These are phyloP conservation scores for Oryctes rhinoceros DNA, from an alignment of 1,140 invertebrate species.

Conservation along the genomic window DNA sequence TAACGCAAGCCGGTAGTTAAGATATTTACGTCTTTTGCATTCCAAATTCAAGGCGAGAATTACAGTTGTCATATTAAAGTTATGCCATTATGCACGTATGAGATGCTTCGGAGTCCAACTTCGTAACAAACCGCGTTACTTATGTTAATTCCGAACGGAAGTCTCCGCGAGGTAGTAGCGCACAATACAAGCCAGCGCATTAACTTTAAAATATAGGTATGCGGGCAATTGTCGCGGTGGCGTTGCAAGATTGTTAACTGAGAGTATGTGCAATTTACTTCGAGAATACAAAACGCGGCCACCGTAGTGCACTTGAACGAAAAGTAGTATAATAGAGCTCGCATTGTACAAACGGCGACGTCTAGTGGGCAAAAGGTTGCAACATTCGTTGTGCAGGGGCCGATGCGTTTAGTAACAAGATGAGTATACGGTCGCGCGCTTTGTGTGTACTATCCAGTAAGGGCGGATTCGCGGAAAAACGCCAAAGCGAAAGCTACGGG, in stretches of 20 bases:
- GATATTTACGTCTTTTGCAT: background rate
- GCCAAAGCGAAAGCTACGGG: no score
- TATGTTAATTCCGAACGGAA: constrained; percentile 14
- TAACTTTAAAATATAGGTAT: constrained; percentile 6
- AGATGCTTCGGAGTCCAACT: background rate
- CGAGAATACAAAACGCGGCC: background rate
- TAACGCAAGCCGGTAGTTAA: no score
- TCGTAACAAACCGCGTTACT: background rate
- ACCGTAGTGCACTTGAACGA: background rate
- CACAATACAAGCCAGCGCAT: background rate
- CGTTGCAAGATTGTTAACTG: constrained; percentile 14
- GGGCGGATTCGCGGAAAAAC: no score
- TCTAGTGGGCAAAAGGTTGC: background rate
- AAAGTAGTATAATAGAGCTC: background rate
- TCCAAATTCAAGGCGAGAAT: background rate
- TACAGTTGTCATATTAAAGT: constrained; percentile 2
- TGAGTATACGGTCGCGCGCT: no score
- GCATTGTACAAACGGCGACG: background rate
- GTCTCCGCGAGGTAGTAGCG: background rate
- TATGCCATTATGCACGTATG: background rate
- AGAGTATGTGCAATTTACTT: constrained; percentile 5
- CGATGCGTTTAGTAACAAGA: no score
- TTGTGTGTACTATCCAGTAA: no score
- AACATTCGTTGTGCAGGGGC: no score
- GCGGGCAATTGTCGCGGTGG: background rate